A percentile compares a stretch with the other conserved stretches of the same genome.
These are phyloP conservation scores for Agonopterix subpropinquella DNA, from an alignment of 2,888 invertebrate species.

Conservation along the genomic window DNA sequence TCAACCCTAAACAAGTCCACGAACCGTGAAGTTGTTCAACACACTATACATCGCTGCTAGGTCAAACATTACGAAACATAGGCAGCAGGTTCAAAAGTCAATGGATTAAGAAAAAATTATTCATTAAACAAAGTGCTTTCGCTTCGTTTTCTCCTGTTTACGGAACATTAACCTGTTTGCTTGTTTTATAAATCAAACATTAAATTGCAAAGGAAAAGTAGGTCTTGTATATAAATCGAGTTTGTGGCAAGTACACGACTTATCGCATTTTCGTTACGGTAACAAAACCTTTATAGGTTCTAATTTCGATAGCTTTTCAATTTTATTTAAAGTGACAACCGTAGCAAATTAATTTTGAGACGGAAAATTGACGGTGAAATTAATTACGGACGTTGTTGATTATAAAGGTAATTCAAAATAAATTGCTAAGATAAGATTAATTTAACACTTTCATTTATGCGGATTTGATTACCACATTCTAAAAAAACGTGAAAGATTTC, in stretches of 20 bases:
- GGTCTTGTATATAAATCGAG: not conserved
- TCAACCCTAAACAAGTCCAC: conserved; percentile 4
- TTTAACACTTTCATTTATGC: no score
- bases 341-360: conserved; percentile 12
- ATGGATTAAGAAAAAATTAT: no score
- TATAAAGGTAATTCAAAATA: not conserved
- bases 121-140: not conserved
- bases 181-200: conserved; percentile 2
- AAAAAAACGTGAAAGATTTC: no score
- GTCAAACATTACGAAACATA: no score
- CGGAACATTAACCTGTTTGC: not conserved
- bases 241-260: not conserved
- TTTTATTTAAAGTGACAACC: conserved; percentile 11
- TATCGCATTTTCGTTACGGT: not conserved
- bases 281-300: not conserved
- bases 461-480: no score
- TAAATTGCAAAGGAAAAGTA: no score
- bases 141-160: not conserved
- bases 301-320: conserved; percentile 1
- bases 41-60: not conserved
- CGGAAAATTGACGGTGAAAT: conserved; percentile 22
- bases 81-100: no score
- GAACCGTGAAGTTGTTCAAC: not conserved
- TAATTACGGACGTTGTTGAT: conserved; percentile 14
- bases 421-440: not conserved